These are phyloP conservation scores for Drosophila subpulchrella DNA, from an alignment of 1,140 invertebrate genomes.

Conservation along the genomic window DNA sequence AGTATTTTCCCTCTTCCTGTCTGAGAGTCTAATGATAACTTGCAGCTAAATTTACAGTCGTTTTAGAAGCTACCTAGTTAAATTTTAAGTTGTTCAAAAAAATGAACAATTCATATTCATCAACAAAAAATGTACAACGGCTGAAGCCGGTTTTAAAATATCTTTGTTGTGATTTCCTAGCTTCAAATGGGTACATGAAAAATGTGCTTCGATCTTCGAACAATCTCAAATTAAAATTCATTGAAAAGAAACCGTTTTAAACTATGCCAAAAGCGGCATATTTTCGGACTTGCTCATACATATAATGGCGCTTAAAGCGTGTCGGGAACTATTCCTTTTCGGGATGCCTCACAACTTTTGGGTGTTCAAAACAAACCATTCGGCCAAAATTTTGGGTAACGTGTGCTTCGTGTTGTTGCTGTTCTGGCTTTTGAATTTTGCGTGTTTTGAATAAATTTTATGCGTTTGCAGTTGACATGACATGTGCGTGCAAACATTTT, in stretches of 20 bases:
- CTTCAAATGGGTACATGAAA: no score
- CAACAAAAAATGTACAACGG: no score
- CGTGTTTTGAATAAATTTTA: conserved; percentile 81
- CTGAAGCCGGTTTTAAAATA: no score
- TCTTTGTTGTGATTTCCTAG: no score
- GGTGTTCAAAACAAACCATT: conserved; percentile 16
- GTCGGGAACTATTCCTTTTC: conserved; percentile 35
- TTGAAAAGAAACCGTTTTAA: neutral
- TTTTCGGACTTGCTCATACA: conserved; percentile 12
- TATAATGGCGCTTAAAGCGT: conserved; percentile 39
- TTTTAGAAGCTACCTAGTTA: conserved; percentile 7
- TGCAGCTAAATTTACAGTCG: conserved; percentile 25
- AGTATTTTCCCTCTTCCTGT: conserved; percentile 34
- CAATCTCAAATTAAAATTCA: no score
- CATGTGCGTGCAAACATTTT: conserved; percentile 82
- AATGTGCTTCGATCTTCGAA: no score
- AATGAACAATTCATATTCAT: neutral
- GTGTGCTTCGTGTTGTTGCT: conserved; percentile 63
- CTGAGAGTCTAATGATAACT: conserved; percentile 32
- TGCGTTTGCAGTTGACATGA: conserved; percentile 82
- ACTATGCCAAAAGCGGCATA: conserved; percentile 1
- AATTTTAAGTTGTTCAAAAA: neutral
- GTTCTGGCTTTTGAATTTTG: conserved; percentile 63
- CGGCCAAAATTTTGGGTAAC: conserved; percentile 50
- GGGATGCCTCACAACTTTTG: conserved; percentile 15